phyloP scores from a whole-genome alignment of 2,113 vertebrate species.

The Syngnathus floridae region DNA sequence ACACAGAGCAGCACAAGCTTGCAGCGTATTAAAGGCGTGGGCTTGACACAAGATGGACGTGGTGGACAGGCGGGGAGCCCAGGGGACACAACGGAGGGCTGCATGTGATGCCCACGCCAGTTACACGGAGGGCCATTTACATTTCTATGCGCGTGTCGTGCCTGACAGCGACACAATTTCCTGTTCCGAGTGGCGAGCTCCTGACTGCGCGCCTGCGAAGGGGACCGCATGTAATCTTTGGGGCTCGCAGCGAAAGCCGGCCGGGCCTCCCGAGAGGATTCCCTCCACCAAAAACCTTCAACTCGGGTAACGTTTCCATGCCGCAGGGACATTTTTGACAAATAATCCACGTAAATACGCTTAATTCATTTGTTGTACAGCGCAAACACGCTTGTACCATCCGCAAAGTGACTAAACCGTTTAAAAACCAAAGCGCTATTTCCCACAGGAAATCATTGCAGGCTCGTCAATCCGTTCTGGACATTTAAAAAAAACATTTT shows the following conservation, averaged over 20 bases:
- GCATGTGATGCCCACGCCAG: slow-evolving; percentile 64
- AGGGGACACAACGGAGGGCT: slow-evolving; percentile 61
- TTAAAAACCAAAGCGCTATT: background rate
- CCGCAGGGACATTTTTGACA: slow-evolving; percentile 37
- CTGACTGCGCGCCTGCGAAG: slow-evolving; percentile 58
- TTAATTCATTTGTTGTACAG: background rate
- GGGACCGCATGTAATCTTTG: slow-evolving; percentile 74
- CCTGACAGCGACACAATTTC: slow-evolving; percentile 78
- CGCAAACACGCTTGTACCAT: background rate
- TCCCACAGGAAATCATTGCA: background rate
- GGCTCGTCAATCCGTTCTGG: background rate
- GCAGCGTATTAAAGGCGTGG: slow-evolving; percentile 60
- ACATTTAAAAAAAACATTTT: background rate
- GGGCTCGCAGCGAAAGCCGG: slow-evolving; percentile 44
- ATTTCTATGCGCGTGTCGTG: slow-evolving; percentile 68
- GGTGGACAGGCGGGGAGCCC: slow-evolving; percentile 63
- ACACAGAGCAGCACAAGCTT: slow-evolving; percentile 49
- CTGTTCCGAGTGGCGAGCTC: slow-evolving; percentile 72
- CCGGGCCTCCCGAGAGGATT: slow-evolving; percentile 66
- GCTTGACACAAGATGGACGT: slow-evolving; percentile 74
- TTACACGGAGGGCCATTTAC: slow-evolving; percentile 70
- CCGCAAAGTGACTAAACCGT: background rate
- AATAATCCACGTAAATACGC: slow-evolving; percentile 34
- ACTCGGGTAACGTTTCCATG: slow-evolving; percentile 64
- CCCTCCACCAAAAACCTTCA: slow-evolving; percentile 59